phyloP scores from a whole-genome alignment of 2,888 invertebrate species.

The Liodrosophila aerea region DNA sequence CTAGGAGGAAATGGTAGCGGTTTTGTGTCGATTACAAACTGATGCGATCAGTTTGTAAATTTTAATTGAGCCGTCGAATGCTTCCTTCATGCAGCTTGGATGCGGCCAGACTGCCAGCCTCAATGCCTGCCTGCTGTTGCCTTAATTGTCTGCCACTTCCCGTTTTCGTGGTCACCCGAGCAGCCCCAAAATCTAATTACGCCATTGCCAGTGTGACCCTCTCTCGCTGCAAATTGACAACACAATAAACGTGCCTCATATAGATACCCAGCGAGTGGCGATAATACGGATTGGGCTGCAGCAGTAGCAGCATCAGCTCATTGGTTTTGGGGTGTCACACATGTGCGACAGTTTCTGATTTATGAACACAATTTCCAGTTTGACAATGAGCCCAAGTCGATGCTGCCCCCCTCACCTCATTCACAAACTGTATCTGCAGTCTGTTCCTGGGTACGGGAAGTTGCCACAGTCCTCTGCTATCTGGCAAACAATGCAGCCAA shows the following conservation, averaged over 20 bases:
- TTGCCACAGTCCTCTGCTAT: slow-evolving; percentile 23
- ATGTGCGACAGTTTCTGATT: slow-evolving; percentile 74
- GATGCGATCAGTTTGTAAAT: slow-evolving; percentile 57
- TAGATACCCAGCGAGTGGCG: neutral
- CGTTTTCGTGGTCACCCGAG: slow-evolving; percentile 61
- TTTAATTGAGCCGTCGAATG: slow-evolving; percentile 65
- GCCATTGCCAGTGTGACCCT: slow-evolving; percentile 45
- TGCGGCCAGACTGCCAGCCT: slow-evolving; percentile 3
- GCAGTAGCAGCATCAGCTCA: slow-evolving; percentile 11
- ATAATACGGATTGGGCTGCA: neutral
- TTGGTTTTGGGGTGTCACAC: slow-evolving; percentile 58
- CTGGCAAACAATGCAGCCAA: slow-evolving; percentile 49
- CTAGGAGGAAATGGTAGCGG: slow-evolving; percentile 57
- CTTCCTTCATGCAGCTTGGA: slow-evolving; percentile 53
- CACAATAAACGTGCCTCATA: slow-evolving; percentile 62
- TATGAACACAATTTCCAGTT: slow-evolving; percentile 75
- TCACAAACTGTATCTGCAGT: neutral
- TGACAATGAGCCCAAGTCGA: slow-evolving; percentile 63
- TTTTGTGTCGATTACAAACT: slow-evolving; percentile 30
- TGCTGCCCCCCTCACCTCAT: slow-evolving; percentile 6
- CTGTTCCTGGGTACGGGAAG: slow-evolving; percentile 2
- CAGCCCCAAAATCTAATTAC: slow-evolving; percentile 55
- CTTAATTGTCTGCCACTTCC: slow-evolving; percentile 73
- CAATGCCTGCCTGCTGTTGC: slow-evolving; percentile 33
- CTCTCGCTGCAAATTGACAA: slow-evolving; percentile 71